A percentile compares a stretch with the other conserved stretches of the same genome.
phyloP scores from a whole-genome alignment of 2,888 invertebrate genomes.

The Rapana venosa region DNA sequence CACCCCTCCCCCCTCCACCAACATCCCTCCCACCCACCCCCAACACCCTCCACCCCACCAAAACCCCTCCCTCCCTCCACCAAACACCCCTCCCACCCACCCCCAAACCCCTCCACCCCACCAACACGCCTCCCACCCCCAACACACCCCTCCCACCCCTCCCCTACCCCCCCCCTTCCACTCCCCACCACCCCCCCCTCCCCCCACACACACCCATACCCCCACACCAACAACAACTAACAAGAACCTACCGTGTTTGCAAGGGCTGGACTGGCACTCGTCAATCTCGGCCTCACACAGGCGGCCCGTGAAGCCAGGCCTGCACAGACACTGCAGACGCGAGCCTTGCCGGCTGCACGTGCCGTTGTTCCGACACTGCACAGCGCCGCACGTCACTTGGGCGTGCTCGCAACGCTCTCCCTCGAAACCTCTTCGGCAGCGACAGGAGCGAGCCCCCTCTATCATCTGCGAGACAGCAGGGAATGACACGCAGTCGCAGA shows the following conservation, averaged over 20 bases:
- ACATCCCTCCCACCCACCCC: too few relatives aligned
- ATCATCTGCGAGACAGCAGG: conserved; percentile 48
- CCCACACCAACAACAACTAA: neutral
- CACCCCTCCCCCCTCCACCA: too few relatives aligned
- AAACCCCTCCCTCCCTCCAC: too few relatives aligned
- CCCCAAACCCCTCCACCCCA: too few relatives aligned
- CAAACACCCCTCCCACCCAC: too few relatives aligned
- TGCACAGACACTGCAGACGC: conserved; percentile 58
- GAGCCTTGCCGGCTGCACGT: conserved; percentile 52
- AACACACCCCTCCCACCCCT: too few relatives aligned
- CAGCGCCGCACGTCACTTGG: conserved; percentile 56
- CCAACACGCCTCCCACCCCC: too few relatives aligned
- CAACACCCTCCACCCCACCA: too few relatives aligned
- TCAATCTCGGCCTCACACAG: conserved; percentile 59
- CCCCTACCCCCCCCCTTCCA: too few relatives aligned
- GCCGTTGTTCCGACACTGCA: conserved; percentile 60
- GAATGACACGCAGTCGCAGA: neutral
- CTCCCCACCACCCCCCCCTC: too few relatives aligned
- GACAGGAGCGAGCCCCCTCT: conserved; percentile 51
- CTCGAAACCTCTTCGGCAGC: conserved; percentile 57
- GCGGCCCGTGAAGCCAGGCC: conserved; percentile 54
- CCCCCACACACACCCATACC: neutral
- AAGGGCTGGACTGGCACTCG: conserved; percentile 60
- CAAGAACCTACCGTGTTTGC: conserved; percentile 59
- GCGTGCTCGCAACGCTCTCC: conserved; percentile 60